Conservation (phyloP, 2,888 invertebrate species). For the Cerastoderma edule region DNA sequence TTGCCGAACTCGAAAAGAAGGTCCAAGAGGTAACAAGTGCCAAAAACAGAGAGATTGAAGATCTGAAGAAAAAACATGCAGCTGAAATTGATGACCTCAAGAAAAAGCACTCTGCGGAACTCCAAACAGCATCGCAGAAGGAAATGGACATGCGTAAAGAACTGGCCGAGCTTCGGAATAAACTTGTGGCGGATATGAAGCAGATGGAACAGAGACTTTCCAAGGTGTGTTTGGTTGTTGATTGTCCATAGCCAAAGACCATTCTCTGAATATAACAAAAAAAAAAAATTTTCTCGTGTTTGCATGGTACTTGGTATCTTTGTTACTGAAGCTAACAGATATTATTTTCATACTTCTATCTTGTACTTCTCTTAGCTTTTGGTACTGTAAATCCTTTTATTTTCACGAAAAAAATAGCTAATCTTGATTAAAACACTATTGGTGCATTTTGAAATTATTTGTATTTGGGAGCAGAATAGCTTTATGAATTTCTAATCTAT, state of each 20-base stretch:
- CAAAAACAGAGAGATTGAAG: constrained; percentile 67
- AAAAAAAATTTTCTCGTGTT: too few species aligned
- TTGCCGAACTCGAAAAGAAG: constrained; percentile 55
- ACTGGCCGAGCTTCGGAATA: constrained; percentile 67
- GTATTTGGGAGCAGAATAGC: background rate
- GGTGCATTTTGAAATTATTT: background rate
- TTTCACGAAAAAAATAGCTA: too few species aligned
- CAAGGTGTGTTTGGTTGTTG: constrained; percentile 29
- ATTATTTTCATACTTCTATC: too few species aligned
- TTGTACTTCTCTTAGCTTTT: too few species aligned
- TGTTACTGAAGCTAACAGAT: too few species aligned
- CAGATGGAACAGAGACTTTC: constrained; percentile 32
- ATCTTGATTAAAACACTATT: too few species aligned
- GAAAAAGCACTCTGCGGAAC: constrained; percentile 44
- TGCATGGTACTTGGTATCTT: too few species aligned
- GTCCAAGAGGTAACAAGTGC: constrained; percentile 39
- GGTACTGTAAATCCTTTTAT: too few species aligned
- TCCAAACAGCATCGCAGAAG: constrained; percentile 37
- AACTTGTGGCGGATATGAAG: constrained; percentile 65
- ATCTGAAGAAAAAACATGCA: constrained; percentile 67
- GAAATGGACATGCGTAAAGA: constrained; percentile 62
- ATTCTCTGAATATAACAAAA: too few species aligned
- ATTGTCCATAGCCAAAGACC: too few species aligned
- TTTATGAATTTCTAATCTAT: background rate
- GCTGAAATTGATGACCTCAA: constrained; percentile 52